Evolutionary conservation across 2,888 invertebrate genomes (phyloP).

Genomic region (Cosmia trapezina): DNA sequence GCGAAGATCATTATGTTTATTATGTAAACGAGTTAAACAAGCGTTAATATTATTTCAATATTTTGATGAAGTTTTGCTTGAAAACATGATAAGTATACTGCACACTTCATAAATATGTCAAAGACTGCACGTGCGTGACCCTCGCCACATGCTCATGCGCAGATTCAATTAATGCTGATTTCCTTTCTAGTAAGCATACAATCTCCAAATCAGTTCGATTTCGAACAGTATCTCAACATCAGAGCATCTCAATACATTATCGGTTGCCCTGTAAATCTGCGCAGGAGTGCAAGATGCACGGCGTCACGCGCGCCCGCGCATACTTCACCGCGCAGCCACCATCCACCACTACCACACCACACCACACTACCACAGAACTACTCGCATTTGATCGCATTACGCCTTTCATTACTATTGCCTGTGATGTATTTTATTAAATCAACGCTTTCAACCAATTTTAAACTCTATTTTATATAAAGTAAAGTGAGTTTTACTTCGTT

Average conservation of each 20-base stretch:
- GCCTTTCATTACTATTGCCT: constrained; percentile 66
- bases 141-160: not conserved
- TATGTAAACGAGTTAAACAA: too few relatives aligned
- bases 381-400: constrained; percentile 60
- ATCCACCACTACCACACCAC: constrained; percentile 12
- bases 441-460: constrained; percentile 4
- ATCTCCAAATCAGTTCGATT: not conserved
- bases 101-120: not conserved
- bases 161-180: not conserved
- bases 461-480: constrained; percentile 36
- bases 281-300: constrained; percentile 32
- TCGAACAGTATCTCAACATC: constrained; percentile 29
- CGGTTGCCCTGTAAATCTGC: constrained; percentile 42
- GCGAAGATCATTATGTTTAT: not conserved
- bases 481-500: not conserved
- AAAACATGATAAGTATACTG: not conserved
- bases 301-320: constrained; percentile 38
- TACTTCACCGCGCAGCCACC: constrained; percentile 44
- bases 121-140: too few relatives aligned
- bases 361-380: constrained; percentile 22
- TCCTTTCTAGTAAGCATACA: not conserved
- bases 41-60: not conserved
- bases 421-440: constrained; percentile 46
- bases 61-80: too few relatives aligned
- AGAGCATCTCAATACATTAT: constrained; percentile 21